Percentiles rank a stretch among this genome's conserved stretches.
Conservation (phyloP, 2,888 invertebrate genomes). For the Ophion ventricosus region DNA sequence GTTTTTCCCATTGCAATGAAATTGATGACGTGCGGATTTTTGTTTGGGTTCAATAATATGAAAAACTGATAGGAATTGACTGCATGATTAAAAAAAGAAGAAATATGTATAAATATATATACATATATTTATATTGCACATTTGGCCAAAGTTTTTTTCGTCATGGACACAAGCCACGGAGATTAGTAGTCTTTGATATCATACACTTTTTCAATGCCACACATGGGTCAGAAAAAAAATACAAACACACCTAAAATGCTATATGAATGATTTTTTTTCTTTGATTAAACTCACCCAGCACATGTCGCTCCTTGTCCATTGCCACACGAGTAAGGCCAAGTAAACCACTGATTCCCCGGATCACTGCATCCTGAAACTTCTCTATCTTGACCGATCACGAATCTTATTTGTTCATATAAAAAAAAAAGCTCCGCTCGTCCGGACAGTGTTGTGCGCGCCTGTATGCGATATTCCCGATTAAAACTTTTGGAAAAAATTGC, state of each 20-base stretch:
- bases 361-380: constrained; percentile 79
- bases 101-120: no score
- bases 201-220: no score
- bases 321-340: constrained; percentile 71
- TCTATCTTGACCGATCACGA: constrained; percentile 67
- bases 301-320: constrained; percentile 80
- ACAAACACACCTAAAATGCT: no score
- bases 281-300: constrained; percentile 73
- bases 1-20: no score
- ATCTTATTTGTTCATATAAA: constrained; percentile 40
- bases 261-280: not conserved
- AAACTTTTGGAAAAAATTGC: constrained; percentile 8
- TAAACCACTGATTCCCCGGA: constrained; percentile 69
- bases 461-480: constrained; percentile 28
- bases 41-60: no score
- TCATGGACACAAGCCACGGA: no score
- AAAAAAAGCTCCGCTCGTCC: constrained; percentile 32
- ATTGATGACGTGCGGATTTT: no score
- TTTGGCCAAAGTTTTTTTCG: no score
- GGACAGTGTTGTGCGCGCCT: constrained; percentile 1
- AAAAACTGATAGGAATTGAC: not conserved
- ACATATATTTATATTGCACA: no score
- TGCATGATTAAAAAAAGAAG: no score
- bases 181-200: no score
- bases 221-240: no score